Evolutionary conservation across 30 jellyfish, hydroid and myxozoan genomes (phyloP).

Genomic region (Cassiopea xamachana): DNA sequence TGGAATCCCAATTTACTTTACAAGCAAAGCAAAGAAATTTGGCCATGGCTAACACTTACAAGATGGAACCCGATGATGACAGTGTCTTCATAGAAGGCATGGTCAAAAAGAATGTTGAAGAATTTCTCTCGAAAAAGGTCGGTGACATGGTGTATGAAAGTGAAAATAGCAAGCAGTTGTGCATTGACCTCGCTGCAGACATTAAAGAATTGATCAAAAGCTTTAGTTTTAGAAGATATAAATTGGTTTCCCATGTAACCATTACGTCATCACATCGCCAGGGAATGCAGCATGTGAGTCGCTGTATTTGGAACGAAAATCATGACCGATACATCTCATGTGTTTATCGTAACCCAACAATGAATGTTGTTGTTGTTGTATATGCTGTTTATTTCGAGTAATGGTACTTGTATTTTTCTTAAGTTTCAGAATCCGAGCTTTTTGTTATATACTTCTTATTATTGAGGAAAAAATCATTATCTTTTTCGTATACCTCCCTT

Average conservation of each 20-base stretch:
- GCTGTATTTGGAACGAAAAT: slow-evolving; percentile 74
- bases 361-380: slow-evolving; percentile 69
- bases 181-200: slow-evolving; percentile 63
- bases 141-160: slow-evolving; percentile 58
- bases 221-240: slow-evolving; percentile 52
- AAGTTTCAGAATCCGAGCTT: too few species aligned
- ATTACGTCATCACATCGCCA: slow-evolving; percentile 54
- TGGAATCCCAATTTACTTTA: slow-evolving; percentile 2
- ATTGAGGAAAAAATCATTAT: too few species aligned
- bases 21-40: slow-evolving; percentile 6
- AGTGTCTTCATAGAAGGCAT: slow-evolving; percentile 17
- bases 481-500: too few species aligned
- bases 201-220: slow-evolving; percentile 47
- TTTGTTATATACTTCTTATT: too few species aligned
- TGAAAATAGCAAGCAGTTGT: slow-evolving; percentile 20
- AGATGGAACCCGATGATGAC: slow-evolving; percentile 58
- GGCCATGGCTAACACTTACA: slow-evolving; percentile 60
- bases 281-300: slow-evolving; percentile 67
- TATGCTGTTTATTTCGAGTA: slow-evolving; percentile 69
- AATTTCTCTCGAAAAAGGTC: slow-evolving; percentile 11
- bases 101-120: slow-evolving; percentile 45
- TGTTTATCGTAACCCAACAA: slow-evolving; percentile 44
- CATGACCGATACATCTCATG: slow-evolving; percentile 57
- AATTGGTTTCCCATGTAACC: slow-evolving; percentile 43
- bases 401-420: background rate